Percentiles rank a stretch among this genome's conserved stretches.
phyloP scores from a whole-genome alignment of 1,140 invertebrate species.

The Radopholus similis region DNA sequence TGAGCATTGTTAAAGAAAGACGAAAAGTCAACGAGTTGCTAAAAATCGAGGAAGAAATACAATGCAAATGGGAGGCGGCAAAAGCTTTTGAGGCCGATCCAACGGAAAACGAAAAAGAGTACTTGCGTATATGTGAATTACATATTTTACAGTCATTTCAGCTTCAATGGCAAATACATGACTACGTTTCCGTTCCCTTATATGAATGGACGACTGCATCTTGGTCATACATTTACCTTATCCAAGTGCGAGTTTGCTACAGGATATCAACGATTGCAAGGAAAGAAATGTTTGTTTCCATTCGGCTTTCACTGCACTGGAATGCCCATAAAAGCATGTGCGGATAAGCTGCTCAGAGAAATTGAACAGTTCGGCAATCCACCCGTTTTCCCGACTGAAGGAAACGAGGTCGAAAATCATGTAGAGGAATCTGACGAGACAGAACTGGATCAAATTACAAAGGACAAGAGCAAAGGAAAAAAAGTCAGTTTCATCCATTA shows the following conservation, averaged over 20 bases:
- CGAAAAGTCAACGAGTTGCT: constrained; percentile 54
- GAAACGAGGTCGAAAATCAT: constrained; percentile 51
- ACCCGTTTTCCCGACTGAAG: constrained; percentile 76
- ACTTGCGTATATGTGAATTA: constrained; percentile 21
- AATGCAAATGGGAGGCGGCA: constrained; percentile 48
- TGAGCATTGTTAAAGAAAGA: constrained; percentile 39
- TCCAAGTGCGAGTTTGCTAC: constrained; percentile 73
- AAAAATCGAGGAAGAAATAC: constrained; percentile 48
- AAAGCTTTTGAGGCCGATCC: constrained; percentile 54
- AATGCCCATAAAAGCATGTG: constrained; percentile 75
- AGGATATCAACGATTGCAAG: constrained; percentile 82
- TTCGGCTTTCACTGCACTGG: constrained; percentile 99
- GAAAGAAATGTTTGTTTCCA: constrained; percentile 87
- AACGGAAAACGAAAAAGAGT: constrained; percentile 28
- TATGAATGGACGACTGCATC: constrained; percentile 96
- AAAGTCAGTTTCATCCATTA: constrained; percentile 67
- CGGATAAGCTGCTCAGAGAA: constrained; percentile 92
- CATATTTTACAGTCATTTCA: neutral
- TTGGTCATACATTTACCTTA: constrained; percentile 89
- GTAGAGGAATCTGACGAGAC: constrained; percentile 52
- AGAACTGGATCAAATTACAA: constrained; percentile 68
- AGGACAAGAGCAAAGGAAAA: constrained; percentile 95
- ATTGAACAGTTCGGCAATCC: constrained; percentile 86
- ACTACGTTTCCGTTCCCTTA: constrained; percentile 97
- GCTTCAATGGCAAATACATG: constrained; percentile 74